Percentiles rank a stretch among this genome's conserved stretches.
Evolutionary conservation across 2,797 vertebrate species (phyloP).

Genomic region (Enoplosus armatus): DNA sequence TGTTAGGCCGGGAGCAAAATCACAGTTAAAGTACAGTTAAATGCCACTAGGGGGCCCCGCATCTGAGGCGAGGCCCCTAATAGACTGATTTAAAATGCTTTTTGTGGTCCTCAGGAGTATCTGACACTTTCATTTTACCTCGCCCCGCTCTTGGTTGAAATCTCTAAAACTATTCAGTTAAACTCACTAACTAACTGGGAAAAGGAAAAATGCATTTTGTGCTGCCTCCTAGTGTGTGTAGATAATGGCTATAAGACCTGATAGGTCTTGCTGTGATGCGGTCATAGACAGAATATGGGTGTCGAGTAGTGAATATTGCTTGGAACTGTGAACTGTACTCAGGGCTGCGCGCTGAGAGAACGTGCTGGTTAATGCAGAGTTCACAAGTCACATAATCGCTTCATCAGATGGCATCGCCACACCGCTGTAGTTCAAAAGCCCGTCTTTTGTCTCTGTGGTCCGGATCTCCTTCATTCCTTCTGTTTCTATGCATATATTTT

Average conservation of each 20-base stretch:
- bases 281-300: background rate
- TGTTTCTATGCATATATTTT: slow-evolving; percentile 40
- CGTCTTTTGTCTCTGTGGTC: slow-evolving; percentile 26
- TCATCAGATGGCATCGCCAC: slow-evolving; percentile 38
- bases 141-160: slow-evolving; percentile 12
- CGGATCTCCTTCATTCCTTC: slow-evolving; percentile 15
- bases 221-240: background rate
- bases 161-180: background rate
- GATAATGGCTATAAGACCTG: background rate
- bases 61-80: slow-evolving; percentile 4
- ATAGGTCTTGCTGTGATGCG: background rate
- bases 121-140: slow-evolving; percentile 1
- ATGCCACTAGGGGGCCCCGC: slow-evolving; percentile 46
- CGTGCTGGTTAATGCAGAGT: slow-evolving; percentile 8
- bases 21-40: background rate
- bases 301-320: background rate
- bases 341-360: background rate
- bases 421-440: slow-evolving; percentile 8
- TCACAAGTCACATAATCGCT: slow-evolving; percentile 33
- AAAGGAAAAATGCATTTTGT: slow-evolving; percentile 1
- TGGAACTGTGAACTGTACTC: background rate
- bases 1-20: slow-evolving; percentile 4
- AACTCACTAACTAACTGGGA: background rate
- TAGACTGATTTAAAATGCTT: slow-evolving; percentile 35
- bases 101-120: slow-evolving; percentile 22